Evolutionary conservation across 2,888 invertebrate species (phyloP).

Genomic region (Cremastinae sp.): DNA sequence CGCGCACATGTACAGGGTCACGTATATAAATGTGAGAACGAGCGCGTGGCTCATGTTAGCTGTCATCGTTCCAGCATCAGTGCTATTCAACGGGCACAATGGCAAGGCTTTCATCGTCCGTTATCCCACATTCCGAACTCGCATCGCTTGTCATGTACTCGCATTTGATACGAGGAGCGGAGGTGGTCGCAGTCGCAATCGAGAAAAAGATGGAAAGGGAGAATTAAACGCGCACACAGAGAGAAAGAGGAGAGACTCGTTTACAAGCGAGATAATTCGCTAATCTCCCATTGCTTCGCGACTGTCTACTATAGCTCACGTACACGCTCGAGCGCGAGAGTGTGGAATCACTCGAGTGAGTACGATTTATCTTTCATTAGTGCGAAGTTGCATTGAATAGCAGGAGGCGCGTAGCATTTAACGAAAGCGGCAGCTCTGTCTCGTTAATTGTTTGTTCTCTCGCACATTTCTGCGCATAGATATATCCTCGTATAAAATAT

Average conservation of each 20-base stretch:
- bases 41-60: conserved; percentile 57
- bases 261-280: conserved; percentile 51
- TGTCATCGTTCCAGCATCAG: conserved; percentile 55
- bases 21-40: conserved; percentile 3
- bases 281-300: conserved; percentile 50
- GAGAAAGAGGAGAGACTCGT: no score
- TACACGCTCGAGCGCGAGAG: neutral
- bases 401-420: conserved; percentile 68
- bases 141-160: conserved; percentile 51
- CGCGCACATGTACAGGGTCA: no score
- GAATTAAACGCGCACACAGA: neutral
- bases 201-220: conserved; percentile 21
- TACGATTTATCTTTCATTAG: conserved; percentile 76
- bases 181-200: conserved; percentile 16
- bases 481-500: neutral
- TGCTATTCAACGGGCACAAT: conserved; percentile 50
- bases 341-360: conserved; percentile 49
- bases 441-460: conserved; percentile 75
- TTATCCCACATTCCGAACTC: conserved; percentile 54
- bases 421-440: conserved; percentile 63
- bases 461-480: conserved; percentile 21
- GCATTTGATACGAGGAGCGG: neutral
- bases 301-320: neutral
- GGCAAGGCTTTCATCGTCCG: conserved; percentile 29
- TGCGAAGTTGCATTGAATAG: conserved; percentile 73